These are phyloP conservation scores for Zelleria hepariella DNA, from an alignment of 2,888 invertebrate genomes.

Conservation along the genomic window DNA sequence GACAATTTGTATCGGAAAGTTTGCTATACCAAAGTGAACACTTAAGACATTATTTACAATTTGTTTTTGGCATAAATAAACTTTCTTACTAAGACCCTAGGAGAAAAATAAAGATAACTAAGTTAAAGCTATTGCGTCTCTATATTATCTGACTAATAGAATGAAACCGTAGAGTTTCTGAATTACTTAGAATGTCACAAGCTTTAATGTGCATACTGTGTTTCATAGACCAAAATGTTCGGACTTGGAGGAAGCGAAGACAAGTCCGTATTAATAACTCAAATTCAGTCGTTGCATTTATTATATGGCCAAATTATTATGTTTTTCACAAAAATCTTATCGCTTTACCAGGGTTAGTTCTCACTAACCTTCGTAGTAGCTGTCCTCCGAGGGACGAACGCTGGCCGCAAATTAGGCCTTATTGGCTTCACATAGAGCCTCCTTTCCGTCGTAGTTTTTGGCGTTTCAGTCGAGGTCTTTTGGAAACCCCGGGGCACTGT, in stretches of 20 bases:
- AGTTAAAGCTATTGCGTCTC: conserved; percentile 63
- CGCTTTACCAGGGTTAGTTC: background rate
- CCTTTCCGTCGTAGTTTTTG: conserved; percentile 51
- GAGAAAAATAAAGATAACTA: conserved; percentile 27
- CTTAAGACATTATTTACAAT: conserved; percentile 54
- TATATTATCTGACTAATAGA: conserved; percentile 49
- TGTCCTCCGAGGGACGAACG: conserved; percentile 52
- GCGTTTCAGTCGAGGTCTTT: conserved; percentile 45
- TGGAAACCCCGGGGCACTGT: conserved; percentile 23
- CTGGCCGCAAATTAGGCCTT: conserved; percentile 50
- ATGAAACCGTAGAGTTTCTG: background rate
- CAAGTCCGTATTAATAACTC: background rate
- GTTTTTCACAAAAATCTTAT: background rate
- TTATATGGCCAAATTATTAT: background rate
- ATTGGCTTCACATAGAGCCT: conserved; percentile 50
- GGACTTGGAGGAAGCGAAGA: background rate
- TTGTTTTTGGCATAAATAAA: conserved; percentile 59
- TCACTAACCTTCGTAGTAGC: conserved; percentile 30
- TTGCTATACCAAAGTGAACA: conserved; percentile 56
- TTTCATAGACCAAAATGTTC: background rate
- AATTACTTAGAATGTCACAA: too few species aligned
- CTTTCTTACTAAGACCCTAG: conserved; percentile 44
- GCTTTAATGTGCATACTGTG: too few species aligned
- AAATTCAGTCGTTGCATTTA: background rate
- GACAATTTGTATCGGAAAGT: conserved; percentile 61